Conservation (phyloP, 2,888 invertebrate species). For the Metacarcinus magister region DNA sequence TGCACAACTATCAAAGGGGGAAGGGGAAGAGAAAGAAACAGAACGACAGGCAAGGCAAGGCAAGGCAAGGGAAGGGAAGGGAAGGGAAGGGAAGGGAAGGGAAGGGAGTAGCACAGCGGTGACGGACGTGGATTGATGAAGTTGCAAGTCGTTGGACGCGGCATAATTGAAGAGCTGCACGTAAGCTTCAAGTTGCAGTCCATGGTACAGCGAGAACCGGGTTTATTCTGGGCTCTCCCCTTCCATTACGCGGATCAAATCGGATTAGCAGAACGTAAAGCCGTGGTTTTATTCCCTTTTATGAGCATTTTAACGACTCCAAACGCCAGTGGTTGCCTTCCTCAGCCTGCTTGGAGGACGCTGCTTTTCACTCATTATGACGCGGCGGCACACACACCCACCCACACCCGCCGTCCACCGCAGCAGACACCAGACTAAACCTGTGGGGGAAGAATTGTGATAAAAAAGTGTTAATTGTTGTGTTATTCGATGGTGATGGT, state of each 20-base stretch:
- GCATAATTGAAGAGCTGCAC: slow-evolving; percentile 50
- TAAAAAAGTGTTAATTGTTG: no score
- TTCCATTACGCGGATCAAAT: slow-evolving; percentile 67
- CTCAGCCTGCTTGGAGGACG: background rate
- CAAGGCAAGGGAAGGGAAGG: background rate
- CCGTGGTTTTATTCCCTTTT: slow-evolving; percentile 63
- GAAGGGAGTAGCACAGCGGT: background rate
- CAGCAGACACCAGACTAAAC: background rate
- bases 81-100: no score
- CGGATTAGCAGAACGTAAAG: slow-evolving; percentile 65
- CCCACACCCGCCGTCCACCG: background rate
- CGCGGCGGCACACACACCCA: background rate
- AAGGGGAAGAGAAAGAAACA: background rate
- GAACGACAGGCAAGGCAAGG: background rate
- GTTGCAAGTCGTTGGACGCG: slow-evolving; percentile 58
- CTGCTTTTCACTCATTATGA: background rate
- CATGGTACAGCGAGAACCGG: background rate
- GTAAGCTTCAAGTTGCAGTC: slow-evolving; percentile 53
- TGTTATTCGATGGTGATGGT: background rate
- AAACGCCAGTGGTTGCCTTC: slow-evolving; percentile 35
- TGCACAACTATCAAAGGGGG: background rate
- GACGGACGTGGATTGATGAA: slow-evolving; percentile 44
- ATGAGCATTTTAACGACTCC: slow-evolving; percentile 62
- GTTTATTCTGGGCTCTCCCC: slow-evolving; percentile 55
- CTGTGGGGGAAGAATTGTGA: background rate